phyloP scores from a whole-genome alignment of 1,140 invertebrate species.

The Papilio helenus region DNA sequence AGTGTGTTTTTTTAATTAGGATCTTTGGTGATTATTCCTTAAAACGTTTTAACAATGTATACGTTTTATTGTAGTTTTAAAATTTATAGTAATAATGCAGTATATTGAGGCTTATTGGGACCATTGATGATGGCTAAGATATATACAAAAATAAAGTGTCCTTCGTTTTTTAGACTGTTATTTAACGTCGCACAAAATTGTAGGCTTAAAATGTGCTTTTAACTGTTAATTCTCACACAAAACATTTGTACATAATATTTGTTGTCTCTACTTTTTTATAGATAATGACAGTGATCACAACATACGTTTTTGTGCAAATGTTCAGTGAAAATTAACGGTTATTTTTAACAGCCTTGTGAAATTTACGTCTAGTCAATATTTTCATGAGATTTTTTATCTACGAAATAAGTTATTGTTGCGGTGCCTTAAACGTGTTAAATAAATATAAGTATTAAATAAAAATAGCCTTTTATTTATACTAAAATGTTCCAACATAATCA shows the following conservation, averaged over 20 bases:
- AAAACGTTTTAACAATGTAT: not conserved
- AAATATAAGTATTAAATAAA: slow-evolving; percentile 40
- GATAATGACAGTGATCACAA: not conserved
- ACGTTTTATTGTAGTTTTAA: not conserved
- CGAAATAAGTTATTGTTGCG: slow-evolving; percentile 30
- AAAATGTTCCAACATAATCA: not conserved
- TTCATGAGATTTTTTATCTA: slow-evolving; percentile 35
- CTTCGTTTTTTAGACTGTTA: slow-evolving; percentile 16
- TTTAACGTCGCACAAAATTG: slow-evolving; percentile 24
- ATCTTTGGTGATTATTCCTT: not conserved
- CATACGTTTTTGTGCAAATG: not conserved
- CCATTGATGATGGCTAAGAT: not conserved
- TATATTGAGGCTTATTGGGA: not conserved
- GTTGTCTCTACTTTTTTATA: not conserved
- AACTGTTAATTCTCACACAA: not conserved
- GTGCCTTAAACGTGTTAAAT: slow-evolving; percentile 40
- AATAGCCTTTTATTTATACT: slow-evolving; percentile 21
- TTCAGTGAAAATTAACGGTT: not conserved
- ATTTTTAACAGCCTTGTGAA: slow-evolving; percentile 11
- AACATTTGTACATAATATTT: not conserved
- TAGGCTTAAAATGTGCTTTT: slow-evolving; percentile 17
- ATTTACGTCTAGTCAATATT: slow-evolving; percentile 41
- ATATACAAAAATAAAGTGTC: not conserved
- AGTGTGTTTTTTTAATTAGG: not conserved
- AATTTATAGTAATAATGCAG: not conserved